Evolutionary conservation across 2,113 vertebrate genomes (phyloP).

Genomic region (Hucho hucho): DNA sequence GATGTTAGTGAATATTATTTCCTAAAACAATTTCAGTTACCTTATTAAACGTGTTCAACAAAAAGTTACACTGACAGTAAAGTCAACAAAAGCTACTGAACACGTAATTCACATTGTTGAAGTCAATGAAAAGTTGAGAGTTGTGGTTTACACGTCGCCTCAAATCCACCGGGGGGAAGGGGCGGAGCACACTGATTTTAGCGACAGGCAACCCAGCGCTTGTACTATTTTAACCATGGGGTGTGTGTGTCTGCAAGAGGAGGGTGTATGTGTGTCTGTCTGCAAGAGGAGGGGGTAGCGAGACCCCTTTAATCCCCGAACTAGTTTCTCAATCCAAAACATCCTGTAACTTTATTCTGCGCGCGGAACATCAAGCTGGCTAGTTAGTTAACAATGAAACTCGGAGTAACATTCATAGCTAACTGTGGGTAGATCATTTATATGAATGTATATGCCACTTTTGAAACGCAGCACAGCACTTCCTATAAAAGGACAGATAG

Average conservation of each 20-base stretch:
- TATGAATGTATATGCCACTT: conserved; percentile 29
- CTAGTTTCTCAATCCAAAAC: conserved; percentile 69
- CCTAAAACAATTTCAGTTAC: neutral
- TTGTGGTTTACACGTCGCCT: neutral
- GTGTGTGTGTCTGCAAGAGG: no score
- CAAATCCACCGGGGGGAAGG: neutral
- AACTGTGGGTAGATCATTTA: neutral
- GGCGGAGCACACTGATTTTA: conserved; percentile 66
- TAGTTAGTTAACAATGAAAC: neutral
- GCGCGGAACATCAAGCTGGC: conserved; percentile 4
- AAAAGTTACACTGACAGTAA: neutral
- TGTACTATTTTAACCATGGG: conserved; percentile 62
- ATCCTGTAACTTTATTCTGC: conserved; percentile 60
- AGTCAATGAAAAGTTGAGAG: neutral
- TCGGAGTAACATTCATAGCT: neutral
- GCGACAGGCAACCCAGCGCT: conserved; percentile 57
- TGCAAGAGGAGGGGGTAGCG: conserved; percentile 16
- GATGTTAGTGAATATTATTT: neutral
- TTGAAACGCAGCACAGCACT: conserved; percentile 44
- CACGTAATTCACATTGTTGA: neutral
- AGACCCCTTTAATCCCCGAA: conserved; percentile 32
- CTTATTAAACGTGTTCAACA: neutral
- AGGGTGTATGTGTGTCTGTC: no score
- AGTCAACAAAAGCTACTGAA: neutral
- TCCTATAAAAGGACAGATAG: conserved; percentile 53